A percentile compares a stretch with the other conserved stretches of the same genome.
Conservation (phyloP, 2,888 invertebrate genomes). For the Caenorhabditis sp. region DNA sequence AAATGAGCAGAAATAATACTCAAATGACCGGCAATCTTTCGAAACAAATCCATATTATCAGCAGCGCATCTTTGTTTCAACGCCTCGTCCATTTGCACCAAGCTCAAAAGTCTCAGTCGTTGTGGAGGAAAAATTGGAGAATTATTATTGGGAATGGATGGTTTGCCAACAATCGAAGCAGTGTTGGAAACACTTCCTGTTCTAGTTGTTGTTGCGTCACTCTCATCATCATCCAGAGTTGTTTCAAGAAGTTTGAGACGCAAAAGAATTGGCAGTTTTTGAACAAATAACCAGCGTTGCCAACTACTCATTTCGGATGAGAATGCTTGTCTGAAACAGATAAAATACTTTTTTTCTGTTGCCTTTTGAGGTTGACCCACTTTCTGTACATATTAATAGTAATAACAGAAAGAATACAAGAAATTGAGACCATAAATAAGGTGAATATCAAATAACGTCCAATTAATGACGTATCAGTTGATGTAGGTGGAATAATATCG, state of each 20-base stretch:
- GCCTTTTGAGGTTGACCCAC: conserved; percentile 75
- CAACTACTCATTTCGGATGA: conserved; percentile 52
- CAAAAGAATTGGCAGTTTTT: conserved; percentile 46
- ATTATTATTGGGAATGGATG: conserved; percentile 18
- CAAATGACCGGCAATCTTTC: conserved; percentile 48
- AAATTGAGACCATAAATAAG: conserved; percentile 92
- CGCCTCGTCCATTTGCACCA: conserved; percentile 53
- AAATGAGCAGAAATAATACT: conserved; percentile 55
- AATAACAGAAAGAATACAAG: conserved; percentile 91
- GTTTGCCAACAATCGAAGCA: conserved; percentile 19
- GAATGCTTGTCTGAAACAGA: conserved; percentile 51
- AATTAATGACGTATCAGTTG: conserved; percentile 88
- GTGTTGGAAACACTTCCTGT: conserved; percentile 37
- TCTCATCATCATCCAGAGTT: conserved; percentile 23
- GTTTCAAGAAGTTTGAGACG: conserved; percentile 35
- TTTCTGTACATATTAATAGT: conserved; percentile 95
- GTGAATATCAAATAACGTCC: conserved; percentile 95
- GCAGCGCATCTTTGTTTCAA: conserved; percentile 43
- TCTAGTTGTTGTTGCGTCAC: conserved; percentile 31
- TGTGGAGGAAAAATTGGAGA: conserved; percentile 44
- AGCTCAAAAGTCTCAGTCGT: conserved; percentile 37
- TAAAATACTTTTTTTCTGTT: not conserved
- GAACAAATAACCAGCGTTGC: conserved; percentile 56
- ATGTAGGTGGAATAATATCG: conserved; percentile 96
- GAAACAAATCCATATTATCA: conserved; percentile 48